A percentile compares a stretch with the other conserved stretches of the same genome.
phyloP scores from a whole-genome alignment of 2,797 vertebrate species.

The Sebastes hopkinsi region DNA sequence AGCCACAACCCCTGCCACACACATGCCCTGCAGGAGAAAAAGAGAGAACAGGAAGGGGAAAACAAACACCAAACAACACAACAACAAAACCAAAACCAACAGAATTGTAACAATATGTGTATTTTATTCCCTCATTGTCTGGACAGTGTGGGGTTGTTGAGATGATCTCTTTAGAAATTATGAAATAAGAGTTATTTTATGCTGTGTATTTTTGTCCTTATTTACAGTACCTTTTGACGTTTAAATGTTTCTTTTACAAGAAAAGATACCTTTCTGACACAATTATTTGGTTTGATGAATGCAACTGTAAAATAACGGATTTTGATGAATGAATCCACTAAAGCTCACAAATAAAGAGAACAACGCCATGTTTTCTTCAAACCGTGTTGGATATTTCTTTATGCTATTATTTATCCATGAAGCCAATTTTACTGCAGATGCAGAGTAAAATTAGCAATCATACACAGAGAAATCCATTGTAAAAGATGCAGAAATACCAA shows the following conservation, averaged over 20 bases:
- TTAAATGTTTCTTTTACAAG: not conserved
- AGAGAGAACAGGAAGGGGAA: not conserved
- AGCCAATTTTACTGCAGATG: not conserved
- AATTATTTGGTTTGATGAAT: not conserved
- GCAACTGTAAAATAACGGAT: not conserved
- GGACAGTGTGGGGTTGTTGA: no score
- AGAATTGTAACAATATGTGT: no score
- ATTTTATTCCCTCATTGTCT: no score
- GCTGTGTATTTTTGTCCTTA: no score
- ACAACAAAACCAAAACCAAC: no score
- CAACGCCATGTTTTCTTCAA: not conserved
- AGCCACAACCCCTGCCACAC: no score
- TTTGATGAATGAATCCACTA: not conserved
- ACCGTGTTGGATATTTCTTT: not conserved
- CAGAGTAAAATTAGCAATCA: no score
- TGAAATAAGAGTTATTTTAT: no score
- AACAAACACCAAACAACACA: no score
- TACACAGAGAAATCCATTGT: not conserved
- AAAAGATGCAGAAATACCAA: not conserved
- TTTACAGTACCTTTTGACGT: not conserved
- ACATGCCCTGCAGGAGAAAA: no score
- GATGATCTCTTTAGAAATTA: no score
- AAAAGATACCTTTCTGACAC: not conserved
- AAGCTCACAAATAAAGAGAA: not conserved
- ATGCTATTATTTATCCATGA: not conserved